Evolutionary conservation across 2,113 vertebrate species (phyloP).

Genomic region (Pandion haliaetus): DNA sequence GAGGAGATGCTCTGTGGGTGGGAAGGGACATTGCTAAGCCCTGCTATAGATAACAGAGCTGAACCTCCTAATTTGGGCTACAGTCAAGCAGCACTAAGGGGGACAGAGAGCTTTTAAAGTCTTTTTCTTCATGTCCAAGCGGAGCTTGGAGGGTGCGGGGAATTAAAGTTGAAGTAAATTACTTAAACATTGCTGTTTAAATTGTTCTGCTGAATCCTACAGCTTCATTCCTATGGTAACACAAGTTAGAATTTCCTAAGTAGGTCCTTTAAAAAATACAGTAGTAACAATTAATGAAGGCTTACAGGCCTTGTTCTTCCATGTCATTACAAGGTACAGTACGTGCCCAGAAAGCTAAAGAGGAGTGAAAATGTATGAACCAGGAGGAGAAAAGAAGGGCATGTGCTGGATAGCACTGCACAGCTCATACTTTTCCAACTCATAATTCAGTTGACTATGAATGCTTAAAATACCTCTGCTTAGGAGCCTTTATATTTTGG

Average conservation of each 20-base stretch:
- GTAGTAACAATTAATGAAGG: conserved; percentile 9
- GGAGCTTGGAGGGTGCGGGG: background rate
- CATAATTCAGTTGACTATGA: background rate
- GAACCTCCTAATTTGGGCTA: background rate
- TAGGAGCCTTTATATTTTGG: background rate
- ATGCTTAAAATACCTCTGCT: background rate
- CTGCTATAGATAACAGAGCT: background rate
- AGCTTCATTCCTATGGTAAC: conserved; percentile 46
- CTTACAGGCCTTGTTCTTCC: background rate
- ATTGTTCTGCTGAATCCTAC: background rate
- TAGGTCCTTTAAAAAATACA: background rate
- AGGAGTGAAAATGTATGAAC: background rate
- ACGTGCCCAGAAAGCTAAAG: background rate
- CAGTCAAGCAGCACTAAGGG: background rate
- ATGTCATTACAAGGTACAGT: background rate
- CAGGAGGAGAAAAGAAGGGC: background rate
- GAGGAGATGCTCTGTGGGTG: background rate
- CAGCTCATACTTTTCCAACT: background rate
- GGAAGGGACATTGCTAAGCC: background rate
- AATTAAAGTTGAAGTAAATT: background rate
- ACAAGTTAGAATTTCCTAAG: conserved; percentile 25
- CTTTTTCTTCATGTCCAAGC: background rate
- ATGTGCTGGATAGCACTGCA: background rate
- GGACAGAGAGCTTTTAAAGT: background rate
- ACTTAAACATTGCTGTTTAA: background rate